Percentiles rank a stretch among this genome's conserved stretches.
Conservation (phyloP, 2,888 invertebrate genomes). For the Plebejus melissa region DNA sequence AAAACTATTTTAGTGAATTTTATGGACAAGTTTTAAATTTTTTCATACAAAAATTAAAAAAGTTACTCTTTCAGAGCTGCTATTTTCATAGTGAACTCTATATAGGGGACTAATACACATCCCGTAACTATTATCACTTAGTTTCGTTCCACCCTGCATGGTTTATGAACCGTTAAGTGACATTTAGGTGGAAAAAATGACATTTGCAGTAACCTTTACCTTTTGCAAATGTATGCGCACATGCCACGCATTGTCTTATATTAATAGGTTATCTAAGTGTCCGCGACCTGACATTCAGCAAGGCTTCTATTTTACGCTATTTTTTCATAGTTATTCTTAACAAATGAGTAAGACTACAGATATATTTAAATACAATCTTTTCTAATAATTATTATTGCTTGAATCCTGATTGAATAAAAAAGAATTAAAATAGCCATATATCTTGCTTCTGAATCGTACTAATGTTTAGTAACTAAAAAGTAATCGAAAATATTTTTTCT, state of each 20-base stretch:
- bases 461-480: too few species aligned
- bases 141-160: neutral
- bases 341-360: neutral
- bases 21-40: too few species aligned
- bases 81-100: too few species aligned
- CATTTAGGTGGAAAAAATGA: conserved; percentile 17
- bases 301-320: neutral
- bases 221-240: neutral
- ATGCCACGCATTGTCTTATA: neutral
- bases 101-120: too few species aligned
- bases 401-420: too few species aligned
- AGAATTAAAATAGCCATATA: too few species aligned
- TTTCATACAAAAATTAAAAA: too few species aligned
- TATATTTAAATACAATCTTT: neutral
- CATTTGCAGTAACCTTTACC: conserved; percentile 11
- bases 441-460: too few species aligned
- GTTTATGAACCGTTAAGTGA: conserved; percentile 11
- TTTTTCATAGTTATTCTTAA: neutral
- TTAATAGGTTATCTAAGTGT: neutral
- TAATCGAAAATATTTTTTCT: neutral
- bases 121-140: too few species aligned
- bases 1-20: too few species aligned
- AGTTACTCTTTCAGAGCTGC: too few species aligned
- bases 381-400: too few species aligned
- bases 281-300: neutral